phyloP scores from a whole-genome alignment of 2,888 invertebrate species.

The Lithosia quadra region DNA sequence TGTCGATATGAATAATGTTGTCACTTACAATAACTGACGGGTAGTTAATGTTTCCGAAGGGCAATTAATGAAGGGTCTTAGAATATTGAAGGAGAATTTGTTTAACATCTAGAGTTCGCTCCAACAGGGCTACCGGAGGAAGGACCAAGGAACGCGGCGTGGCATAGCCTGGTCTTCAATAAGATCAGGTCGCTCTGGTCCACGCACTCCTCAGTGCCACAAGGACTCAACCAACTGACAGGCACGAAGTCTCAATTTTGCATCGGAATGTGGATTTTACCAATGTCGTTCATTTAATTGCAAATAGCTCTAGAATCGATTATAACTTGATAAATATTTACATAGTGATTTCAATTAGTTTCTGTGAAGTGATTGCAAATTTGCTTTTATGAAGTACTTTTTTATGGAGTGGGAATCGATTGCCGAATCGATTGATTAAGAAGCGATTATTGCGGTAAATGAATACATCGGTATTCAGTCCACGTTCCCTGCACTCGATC shows the following conservation, averaged over 20 bases:
- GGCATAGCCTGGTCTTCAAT: conserved; percentile 93
- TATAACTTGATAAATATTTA: conserved; percentile 35
- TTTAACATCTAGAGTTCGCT: conserved; percentile 37
- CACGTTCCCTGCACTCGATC: conserved; percentile 75
- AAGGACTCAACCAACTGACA: conserved; percentile 94
- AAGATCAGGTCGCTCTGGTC: conserved; percentile 96
- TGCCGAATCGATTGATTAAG: conserved; percentile 50
- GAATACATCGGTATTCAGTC: conserved; percentile 70
- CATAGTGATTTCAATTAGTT: conserved; percentile 12
- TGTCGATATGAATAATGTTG: conserved; percentile 64
- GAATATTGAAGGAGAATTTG: conserved; percentile 31
- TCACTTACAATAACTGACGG: conserved; percentile 62
- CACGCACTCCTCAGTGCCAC: conserved; percentile 91
- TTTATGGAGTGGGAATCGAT: conserved; percentile 23
- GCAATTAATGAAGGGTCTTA: conserved; percentile 45
- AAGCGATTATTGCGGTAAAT: conserved; percentile 56
- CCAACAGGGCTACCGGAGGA: conserved; percentile 82
- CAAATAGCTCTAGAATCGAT: conserved; percentile 45
- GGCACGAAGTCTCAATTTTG: conserved; percentile 78
- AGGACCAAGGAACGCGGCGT: conserved; percentile 84
- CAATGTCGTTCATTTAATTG: conserved; percentile 50
- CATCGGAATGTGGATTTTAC: conserved; percentile 70
- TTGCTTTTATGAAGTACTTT: conserved; percentile 19
- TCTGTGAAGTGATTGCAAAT: conserved; percentile 30
- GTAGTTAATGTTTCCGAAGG: conserved; percentile 41